Base-by-base conservation (phyloP, 2,888 invertebrate species). In the Heliconius charithonia region DNA sequence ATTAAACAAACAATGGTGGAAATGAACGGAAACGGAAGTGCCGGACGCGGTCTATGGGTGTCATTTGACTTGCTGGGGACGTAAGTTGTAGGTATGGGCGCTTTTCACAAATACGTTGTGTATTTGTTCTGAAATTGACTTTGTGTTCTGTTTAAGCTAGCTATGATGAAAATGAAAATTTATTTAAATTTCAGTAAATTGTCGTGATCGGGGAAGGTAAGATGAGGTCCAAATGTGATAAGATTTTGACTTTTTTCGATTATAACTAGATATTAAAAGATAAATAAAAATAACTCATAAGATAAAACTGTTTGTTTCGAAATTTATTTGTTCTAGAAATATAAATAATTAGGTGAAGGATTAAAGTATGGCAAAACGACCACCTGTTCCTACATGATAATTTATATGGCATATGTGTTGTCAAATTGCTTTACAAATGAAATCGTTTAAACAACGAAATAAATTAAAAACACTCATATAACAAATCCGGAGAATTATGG, bases 401-500 rank as follows among this genome's bases (percentile, higher is more conserved):
- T 37, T 41, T 22, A 41, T 41, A 19, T 9, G 19, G 1, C 22
- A 67, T 41, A 13, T 25, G 37, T 37, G n/a, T 41, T 67, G 41
- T 41, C 13, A 67, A 67, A 37, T 37, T 45, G 13, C 41, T 41
- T 69, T 25, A 19, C 45, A 69, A 69, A 41, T 7, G 6, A 67
- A 41, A 67, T 41, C n/a, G 19, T 73, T 63, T 62, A 37, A 62
- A 41, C 12, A 63, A 45, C 27, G 41, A 67, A 74, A 74, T 66
- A 69, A 77, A 73, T 71, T 59, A 67, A 75, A 73, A 75, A 80
- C 71, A 67, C 13, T 4, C 22, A 80, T 75, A 81, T 72, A 79
- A 65, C 70, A 78, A 76, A 78, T 79, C 73, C 75, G 37, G 65
- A 93, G 91, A 92, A 92, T 93, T 93, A 93, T 93, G 93, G 91